These are phyloP conservation scores for Epinotia nisella DNA, from an alignment of 2,888 invertebrate genomes.

Conservation along the genomic window DNA sequence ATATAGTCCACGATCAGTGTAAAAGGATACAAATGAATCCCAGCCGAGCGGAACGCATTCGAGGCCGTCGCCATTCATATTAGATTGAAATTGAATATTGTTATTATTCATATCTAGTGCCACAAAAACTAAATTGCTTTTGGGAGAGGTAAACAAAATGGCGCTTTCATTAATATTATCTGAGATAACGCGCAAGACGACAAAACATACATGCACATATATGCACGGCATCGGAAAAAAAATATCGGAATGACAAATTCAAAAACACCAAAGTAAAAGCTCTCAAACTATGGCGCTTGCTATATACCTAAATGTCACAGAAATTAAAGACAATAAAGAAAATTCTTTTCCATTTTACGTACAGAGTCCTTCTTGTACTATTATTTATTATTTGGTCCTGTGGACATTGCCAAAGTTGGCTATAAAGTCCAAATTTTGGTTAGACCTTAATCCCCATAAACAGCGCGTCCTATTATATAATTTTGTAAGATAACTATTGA, in stretches of 20 bases:
- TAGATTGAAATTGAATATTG: conserved; percentile 30
- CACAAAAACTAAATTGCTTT: conserved; percentile 29
- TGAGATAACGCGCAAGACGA: neutral
- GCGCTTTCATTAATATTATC: neutral
- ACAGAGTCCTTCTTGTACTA: too few species aligned
- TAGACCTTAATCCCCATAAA: too few species aligned
- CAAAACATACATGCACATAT: neutral
- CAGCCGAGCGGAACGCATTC: conserved; percentile 55
- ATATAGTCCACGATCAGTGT: conserved; percentile 43
- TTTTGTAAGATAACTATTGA: too few species aligned
- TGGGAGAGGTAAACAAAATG: conserved; percentile 9
- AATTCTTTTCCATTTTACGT: too few species aligned
- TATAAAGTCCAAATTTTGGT: too few species aligned
- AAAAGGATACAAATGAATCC: conserved; percentile 49
- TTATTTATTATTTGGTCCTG: too few species aligned
- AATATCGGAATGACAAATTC: neutral
- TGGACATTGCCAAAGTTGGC: too few species aligned
- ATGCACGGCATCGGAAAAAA: neutral
- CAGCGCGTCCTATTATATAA: too few species aligned
- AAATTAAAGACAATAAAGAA: too few species aligned
- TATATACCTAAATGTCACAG: neutral
- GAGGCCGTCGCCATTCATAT: conserved; percentile 53
- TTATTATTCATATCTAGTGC: neutral
- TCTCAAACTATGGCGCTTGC: neutral
- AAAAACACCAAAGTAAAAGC: too few species aligned